Evolutionary conservation across 1,140 invertebrate species (phyloP), one percentile per base, ranked within the genome.

Genomic region (Diorhabda sublineata): DNA sequence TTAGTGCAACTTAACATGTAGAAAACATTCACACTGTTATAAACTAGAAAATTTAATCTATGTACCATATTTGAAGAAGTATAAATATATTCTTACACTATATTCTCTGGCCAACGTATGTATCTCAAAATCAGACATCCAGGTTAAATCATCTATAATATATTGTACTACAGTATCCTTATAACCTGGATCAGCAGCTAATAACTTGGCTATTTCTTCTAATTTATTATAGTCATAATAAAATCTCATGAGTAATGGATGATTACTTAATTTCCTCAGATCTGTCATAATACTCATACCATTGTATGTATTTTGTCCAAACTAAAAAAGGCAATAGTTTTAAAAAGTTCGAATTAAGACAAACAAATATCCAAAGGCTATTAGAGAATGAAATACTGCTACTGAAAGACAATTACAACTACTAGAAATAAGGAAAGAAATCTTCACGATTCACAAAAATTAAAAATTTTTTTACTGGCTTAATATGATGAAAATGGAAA

Each of bases 51-150:
- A 26, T 26, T 26, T 26, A 26, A 26, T 1, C 26, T 26, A 26
- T 26, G 26, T 26, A 26, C 26, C 26, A 26, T 26, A 26, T 26
- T 26, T 26, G 26, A 26, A 26, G 26, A 26, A 56, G 6, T 56
- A 56, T 6, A 56, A 26, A 26, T 26, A 44, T 61, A 64, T 57
- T 70, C 79, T 83, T 81, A 89, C 88, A 74, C 84, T 84, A 75
- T 88, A 89, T 11, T 83, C 81, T 66, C 85, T 82, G 58, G 93
- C 91, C 9, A 96, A 80, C 71, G 90, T 88, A 81, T 94, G 91
- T 66, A 98, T 89, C 77, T 97, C 92, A 82, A 95, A 98, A 83
- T 98, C 97, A 0, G 92, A 95, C 86, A 93, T 88, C 74, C 90
- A 90, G 26, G 87, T 81, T 76, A 98, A 85, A 80, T 98, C 96